These are phyloP conservation scores for Megalopta genalis DNA, from an alignment of 1,140 invertebrate species.

Conservation along the genomic window DNA sequence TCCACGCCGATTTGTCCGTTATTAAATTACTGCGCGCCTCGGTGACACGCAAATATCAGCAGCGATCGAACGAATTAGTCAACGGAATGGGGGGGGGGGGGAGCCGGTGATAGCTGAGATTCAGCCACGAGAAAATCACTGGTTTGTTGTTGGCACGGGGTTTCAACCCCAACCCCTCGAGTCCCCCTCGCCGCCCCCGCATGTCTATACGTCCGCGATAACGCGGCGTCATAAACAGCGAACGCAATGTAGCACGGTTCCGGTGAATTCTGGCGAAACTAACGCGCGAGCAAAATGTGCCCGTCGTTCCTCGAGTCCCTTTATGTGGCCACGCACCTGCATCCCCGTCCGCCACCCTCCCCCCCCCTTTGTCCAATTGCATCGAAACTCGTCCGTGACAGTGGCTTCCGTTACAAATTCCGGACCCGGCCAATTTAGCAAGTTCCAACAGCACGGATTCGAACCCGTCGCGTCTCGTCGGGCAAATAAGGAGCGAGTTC, in stretches of 20 bases:
- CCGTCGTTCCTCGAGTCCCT: neutral
- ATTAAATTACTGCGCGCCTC: conserved; percentile 33
- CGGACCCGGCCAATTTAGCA: conserved; percentile 28
- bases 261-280: conserved; percentile 36
- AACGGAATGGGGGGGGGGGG: neutral
- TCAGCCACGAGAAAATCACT: conserved; percentile 36
- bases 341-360: neutral
- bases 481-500: conserved; percentile 31
- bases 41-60: conserved; percentile 1
- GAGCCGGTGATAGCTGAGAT: conserved; percentile 29
- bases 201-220: conserved; percentile 4
- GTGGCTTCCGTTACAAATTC: conserved; percentile 12
- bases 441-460: conserved; percentile 20
- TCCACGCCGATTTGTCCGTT: neutral
- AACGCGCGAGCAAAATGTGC: conserved; percentile 25
- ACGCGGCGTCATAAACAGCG: conserved; percentile 41
- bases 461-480: conserved; percentile 6
- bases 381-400: conserved; percentile 22
- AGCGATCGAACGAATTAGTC: conserved; percentile 28
- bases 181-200: too few species aligned
- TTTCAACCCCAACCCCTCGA: neutral
- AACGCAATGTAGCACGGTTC: conserved; percentile 2
- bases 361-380: neutral
- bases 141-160: conserved; percentile 11
- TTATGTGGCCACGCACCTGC: neutral